phyloP scores from a whole-genome alignment of 2,113 vertebrate genomes.

The Tonatia bakeri region DNA sequence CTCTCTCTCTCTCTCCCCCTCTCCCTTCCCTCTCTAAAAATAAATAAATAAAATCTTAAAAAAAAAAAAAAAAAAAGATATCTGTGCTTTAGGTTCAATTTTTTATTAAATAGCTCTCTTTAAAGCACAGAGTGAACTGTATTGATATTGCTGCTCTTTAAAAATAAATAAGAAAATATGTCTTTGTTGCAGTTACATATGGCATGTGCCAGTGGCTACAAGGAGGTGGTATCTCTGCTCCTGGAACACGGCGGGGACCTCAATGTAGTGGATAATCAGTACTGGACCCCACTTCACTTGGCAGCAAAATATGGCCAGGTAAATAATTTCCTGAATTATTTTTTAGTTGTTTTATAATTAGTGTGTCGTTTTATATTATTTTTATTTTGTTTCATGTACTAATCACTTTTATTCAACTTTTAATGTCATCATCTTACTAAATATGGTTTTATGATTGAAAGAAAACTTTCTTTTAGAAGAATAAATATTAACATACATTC shows the following conservation, averaged over 20 bases:
- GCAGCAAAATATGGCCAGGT: slow-evolving; percentile 97
- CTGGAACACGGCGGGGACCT: slow-evolving; percentile 88
- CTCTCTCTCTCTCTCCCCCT: no score
- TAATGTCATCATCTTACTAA: neutral
- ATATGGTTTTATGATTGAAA: neutral
- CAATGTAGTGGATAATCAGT: slow-evolving; percentile 83
- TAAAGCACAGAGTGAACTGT: neutral
- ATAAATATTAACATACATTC: neutral
- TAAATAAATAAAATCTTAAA: no score
- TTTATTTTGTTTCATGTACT: neutral
- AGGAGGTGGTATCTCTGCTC: slow-evolving; percentile 86
- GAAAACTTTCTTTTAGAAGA: neutral
- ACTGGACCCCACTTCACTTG: slow-evolving; percentile 94
- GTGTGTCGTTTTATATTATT: neutral
- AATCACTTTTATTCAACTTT: neutral
- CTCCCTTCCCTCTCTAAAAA: no score
- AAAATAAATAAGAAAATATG: neutral
- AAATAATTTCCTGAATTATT: slow-evolving; percentile 13
- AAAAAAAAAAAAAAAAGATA: no score
- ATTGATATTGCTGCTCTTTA: neutral
- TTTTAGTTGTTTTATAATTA: neutral
- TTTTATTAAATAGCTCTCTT: neutral
- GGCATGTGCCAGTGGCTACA: slow-evolving; percentile 92
- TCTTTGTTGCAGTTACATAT: slow-evolving; percentile 87
- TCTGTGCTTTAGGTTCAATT: neutral